phyloP scores from a whole-genome alignment of 2,797 vertebrate species.

The Pyrocephalus nanus region DNA sequence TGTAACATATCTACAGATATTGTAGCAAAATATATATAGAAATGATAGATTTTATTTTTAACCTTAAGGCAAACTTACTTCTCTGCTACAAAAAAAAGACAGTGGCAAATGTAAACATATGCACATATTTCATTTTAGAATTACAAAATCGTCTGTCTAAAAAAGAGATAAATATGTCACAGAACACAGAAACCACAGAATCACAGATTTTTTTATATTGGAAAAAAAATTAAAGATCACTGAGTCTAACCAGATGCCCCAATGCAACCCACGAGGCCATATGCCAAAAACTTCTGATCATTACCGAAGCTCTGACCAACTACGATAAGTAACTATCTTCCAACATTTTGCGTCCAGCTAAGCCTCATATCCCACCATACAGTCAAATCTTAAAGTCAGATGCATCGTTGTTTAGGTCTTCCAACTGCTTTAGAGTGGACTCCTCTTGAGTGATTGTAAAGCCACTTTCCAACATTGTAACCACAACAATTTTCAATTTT shows the following conservation, averaged over 20 bases:
- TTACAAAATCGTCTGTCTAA: neutral
- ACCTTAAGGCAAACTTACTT: neutral
- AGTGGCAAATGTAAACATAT: neutral
- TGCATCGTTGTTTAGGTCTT: neutral
- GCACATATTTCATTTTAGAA: neutral
- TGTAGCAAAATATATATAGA: neutral
- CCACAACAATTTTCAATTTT: constrained; percentile 87
- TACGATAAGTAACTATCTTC: neutral
- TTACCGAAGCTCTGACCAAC: neutral
- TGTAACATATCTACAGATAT: neutral
- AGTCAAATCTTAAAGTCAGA: neutral
- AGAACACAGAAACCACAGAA: neutral
- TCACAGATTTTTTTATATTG: neutral
- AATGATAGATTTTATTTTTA: neutral
- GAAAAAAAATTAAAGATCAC: neutral
- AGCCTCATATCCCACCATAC: neutral
- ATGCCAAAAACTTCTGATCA: neutral
- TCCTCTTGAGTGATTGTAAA: neutral
- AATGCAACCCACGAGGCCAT: neutral
- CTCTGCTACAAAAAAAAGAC: neutral
- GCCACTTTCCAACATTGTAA: neutral
- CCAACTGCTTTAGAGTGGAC: neutral
- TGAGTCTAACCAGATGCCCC: neutral
- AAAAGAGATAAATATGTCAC: neutral
- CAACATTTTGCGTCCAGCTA: neutral